These are phyloP conservation scores for Charadrius vociferus DNA, from an alignment of 2,113 vertebrate genomes.

Conservation along the genomic window DNA sequence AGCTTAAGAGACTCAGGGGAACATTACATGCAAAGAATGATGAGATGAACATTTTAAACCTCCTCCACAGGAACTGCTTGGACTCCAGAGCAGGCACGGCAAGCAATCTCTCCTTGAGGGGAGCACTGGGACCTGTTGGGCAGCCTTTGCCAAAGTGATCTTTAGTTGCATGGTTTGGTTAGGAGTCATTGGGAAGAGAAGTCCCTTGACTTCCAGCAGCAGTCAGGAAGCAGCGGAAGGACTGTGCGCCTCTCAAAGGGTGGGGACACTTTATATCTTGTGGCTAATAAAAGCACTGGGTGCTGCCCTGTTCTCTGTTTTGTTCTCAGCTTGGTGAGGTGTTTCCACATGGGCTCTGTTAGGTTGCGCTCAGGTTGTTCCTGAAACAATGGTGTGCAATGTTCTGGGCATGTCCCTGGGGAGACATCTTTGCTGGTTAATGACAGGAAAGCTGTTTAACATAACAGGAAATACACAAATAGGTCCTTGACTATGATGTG, in stretches of 20 bases:
- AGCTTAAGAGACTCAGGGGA: not conserved
- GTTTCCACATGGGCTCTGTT: rapidly evolving
- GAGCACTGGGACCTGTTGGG: rapidly evolving
- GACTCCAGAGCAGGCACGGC: not conserved
- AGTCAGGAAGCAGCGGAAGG: not conserved
- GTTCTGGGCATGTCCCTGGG: not conserved
- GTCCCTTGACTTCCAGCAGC: not conserved
- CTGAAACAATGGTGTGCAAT: constrained; percentile 1
- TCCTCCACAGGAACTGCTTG: not conserved
- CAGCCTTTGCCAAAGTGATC: not conserved
- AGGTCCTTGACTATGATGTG: not conserved
- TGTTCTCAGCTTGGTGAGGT: not conserved
- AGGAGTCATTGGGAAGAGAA: not conserved
- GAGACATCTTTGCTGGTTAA: not conserved
- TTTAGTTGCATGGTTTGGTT: not conserved
- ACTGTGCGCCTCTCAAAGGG: not conserved
- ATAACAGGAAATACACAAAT: constrained; percentile 20
- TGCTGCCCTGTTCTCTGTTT: not conserved
- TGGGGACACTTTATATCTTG: not conserved
- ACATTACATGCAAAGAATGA: not conserved
- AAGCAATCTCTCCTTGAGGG: not conserved
- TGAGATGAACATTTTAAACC: not conserved
- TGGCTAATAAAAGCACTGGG: not conserved
- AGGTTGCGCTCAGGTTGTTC: not conserved
- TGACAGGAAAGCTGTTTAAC: constrained; percentile 15